Base-by-base conservation (phyloP, 2,113 vertebrate species). In the Todiramphus chloris region DNA sequence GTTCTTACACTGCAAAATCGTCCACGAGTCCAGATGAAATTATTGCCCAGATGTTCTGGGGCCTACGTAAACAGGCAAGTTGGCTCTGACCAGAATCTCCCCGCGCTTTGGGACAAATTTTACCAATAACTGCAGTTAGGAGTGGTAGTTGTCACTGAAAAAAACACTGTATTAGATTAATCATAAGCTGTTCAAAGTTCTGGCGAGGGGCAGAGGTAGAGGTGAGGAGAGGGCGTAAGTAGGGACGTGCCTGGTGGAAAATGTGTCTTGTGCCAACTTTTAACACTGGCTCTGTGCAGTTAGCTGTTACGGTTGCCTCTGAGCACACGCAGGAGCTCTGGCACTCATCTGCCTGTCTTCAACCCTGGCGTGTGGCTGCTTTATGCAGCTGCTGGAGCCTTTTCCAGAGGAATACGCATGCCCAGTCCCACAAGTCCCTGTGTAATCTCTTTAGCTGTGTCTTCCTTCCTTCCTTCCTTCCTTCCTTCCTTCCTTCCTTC, bases 401-500 rank as follows among this genome's bases (percentile, higher is more conserved):
- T 83, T 82, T 87, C 70, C 76, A 82, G 53, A 46, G 60, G 30
- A 68, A 64, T 35, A 56, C 7, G 1, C 44, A n/a, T 72, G 78
- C 74, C 82, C 82, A 50, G 41, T 83, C 83, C 39, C 60, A 72
- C 17, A 7, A 0, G 1, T 83, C 60, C 62, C 64, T 43, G 23
- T 39, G 18, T 87, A 46, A 75, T 84, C 69, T 78, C 56, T 74
- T 89, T 5, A 70, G 73, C 80, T 77, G 70, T 0, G 0, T 55
- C 63, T 66, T 46, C 72, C 68, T 86, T 93, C 83, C 86, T 92
- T 87, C 63, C 84, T 43, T n/a, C n/a, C 63, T 66, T 46, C 72
- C 68, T 86, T 93, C 83, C 86, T 92, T 87, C 63, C 63, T 66
- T 46, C 72, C 68, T 86, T 93, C 83, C 86, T 92, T 87, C 63